Percentiles rank a stretch among this genome's conserved stretches.
These are phyloP conservation scores for Acholoe squamosa DNA, from an alignment of 2,888 invertebrate genomes.

Conservation along the genomic window DNA sequence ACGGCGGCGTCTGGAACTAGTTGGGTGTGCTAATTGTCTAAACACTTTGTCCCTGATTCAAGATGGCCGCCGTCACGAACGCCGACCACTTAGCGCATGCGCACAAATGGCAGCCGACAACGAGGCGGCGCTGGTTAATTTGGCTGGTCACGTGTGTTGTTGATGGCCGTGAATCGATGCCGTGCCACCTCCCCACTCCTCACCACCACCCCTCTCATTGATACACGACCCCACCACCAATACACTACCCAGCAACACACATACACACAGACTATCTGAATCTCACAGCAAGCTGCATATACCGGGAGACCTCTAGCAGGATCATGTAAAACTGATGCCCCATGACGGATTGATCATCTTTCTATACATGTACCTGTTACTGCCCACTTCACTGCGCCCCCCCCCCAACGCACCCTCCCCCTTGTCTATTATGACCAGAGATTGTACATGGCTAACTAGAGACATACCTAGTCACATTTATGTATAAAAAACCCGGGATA, in stretches of 20 bases:
- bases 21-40: conserved; percentile 43
- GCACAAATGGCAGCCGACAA: conserved; percentile 58
- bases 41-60: conserved; percentile 53
- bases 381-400: no score
- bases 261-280: no score
- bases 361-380: no score
- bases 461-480: no score
- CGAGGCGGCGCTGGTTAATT: conserved; percentile 54
- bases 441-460: no score
- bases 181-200: conserved; percentile 1
- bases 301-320: no score
- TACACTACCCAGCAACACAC: no score
- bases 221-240: neutral
- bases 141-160: conserved; percentile 32
- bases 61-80: conserved; percentile 45
- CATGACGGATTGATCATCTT: no score
- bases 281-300: neutral
- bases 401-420: no score
- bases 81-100: conserved; percentile 59
- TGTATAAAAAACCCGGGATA: no score
- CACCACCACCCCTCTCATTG: neutral
- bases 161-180: conserved; percentile 54
- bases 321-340: no score
- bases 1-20: conserved; percentile 31
- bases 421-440: no score